A percentile compares a stretch with the other conserved stretches of the same genome.
Conservation (phyloP, 2,113 vertebrate genomes). For the Phodopus roborovskii region DNA sequence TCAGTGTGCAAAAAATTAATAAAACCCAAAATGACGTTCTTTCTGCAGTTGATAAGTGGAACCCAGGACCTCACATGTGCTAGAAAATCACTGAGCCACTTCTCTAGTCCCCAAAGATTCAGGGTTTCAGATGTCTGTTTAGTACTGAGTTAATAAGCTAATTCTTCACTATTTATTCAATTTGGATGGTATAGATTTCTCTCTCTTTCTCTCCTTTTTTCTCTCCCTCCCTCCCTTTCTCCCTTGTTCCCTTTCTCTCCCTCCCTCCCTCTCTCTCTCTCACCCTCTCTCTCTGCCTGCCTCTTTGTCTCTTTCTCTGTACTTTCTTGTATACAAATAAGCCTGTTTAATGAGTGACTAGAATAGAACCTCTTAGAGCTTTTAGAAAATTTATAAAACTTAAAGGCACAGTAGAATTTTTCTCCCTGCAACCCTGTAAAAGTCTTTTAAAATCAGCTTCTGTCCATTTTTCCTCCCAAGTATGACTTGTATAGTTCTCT, state of each 20-base stretch:
- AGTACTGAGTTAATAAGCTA: conserved; percentile 10
- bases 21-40: conserved; percentile 40
- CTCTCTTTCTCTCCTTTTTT: not conserved
- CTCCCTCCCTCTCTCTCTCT: fast-evolving
- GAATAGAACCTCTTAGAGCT: conserved; percentile 43
- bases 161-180: not conserved
- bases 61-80: not conserved
- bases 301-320: too few species aligned
- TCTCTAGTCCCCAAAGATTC: not conserved
- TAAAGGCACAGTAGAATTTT: not conserved
- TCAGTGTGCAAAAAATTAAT: conserved; percentile 22
- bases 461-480: not conserved
- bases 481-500: not conserved
- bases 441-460: not conserved
- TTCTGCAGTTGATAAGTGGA: conserved; percentile 5
- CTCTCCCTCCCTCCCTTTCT: not conserved
- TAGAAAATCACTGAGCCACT: not conserved
- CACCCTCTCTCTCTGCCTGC: not conserved
- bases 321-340: conserved; percentile 37
- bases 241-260: not conserved
- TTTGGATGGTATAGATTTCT: conserved; percentile 25
- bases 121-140: conserved; percentile 37
- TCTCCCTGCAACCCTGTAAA: not conserved
- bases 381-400: conserved; percentile 58
- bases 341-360: conserved; percentile 25